phyloP scores from a whole-genome alignment of 2,888 invertebrate species.

The Himalopsyche anomala region DNA sequence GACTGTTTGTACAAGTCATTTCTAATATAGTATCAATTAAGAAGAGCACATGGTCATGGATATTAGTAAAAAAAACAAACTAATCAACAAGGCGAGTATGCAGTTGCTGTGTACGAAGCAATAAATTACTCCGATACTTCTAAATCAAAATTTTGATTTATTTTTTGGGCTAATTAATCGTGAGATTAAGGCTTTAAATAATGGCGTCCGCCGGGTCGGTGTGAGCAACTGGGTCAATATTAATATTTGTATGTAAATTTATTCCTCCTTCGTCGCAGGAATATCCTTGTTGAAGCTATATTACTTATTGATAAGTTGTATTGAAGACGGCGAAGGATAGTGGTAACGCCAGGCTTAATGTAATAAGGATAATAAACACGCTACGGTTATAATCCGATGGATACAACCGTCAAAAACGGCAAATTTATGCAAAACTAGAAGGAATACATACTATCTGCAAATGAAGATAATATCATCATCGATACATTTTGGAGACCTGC shows the following conservation, averaged over 20 bases:
- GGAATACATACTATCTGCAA: too few species aligned
- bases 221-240: conserved; percentile 43
- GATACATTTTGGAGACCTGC: too few species aligned
- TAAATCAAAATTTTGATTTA: too few species aligned
- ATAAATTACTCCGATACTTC: too few species aligned
- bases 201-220: conserved; percentile 39
- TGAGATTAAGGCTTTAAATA: conserved; percentile 38
- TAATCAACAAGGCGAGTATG: too few species aligned
- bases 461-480: too few species aligned
- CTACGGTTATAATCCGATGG: conserved; percentile 13
- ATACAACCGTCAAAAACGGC: conserved; percentile 33
- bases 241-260: conserved; percentile 52
- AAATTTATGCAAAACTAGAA: conserved; percentile 33
- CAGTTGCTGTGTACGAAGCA: too few species aligned
- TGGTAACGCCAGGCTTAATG: conserved; percentile 27
- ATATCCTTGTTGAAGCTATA: conserved; percentile 27
- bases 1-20: too few species aligned
- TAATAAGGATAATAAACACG: conserved; percentile 35
- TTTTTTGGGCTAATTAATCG: conserved; percentile 1
- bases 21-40: too few species aligned
- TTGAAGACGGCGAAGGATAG: conserved; percentile 23
- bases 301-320: conserved; percentile 42
- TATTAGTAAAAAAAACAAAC: too few species aligned
- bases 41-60: too few species aligned
- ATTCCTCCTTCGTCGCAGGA: conserved; percentile 33